Evolutionary conservation across 2,888 invertebrate species (phyloP).

Genomic region (Zygogramma bicolorata): DNA sequence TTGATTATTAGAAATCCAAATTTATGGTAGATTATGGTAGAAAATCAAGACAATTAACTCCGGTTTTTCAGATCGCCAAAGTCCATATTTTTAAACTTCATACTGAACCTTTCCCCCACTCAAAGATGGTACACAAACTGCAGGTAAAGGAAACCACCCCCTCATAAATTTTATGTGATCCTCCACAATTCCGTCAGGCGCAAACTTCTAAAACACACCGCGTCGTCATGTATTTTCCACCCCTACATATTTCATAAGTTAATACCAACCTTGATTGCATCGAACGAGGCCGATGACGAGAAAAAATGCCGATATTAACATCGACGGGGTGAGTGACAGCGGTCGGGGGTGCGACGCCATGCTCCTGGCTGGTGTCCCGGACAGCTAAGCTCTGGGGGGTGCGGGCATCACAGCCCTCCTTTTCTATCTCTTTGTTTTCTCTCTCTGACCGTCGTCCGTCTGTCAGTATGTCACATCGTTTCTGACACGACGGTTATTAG

Average conservation of each 20-base stretch:
- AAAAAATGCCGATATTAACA: constrained; percentile 37
- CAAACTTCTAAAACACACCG: background rate
- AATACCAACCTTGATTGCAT: constrained; percentile 40
- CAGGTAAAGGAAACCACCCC: background rate
- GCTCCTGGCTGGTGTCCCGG: constrained; percentile 32
- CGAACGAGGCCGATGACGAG: constrained; percentile 28
- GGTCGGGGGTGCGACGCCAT: constrained; percentile 33
- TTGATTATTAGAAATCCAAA: too few species aligned
- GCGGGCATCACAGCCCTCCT: constrained; percentile 29
- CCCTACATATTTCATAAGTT: constrained; percentile 30
- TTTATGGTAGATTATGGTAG: too few species aligned
- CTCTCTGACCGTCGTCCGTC: constrained; percentile 18
- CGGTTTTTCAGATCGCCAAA: too few species aligned
- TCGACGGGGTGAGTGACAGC: constrained; percentile 21
- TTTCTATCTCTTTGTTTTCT: constrained; percentile 8
- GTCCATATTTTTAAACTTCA: too few species aligned
- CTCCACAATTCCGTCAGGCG: background rate
- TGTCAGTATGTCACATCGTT: constrained; percentile 47
- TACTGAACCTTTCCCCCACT: too few species aligned
- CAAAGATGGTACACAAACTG: too few species aligned
- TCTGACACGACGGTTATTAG: constrained; percentile 48
- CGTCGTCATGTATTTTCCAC: constrained; percentile 14
- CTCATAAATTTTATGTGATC: background rate
- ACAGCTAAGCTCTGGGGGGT: constrained; percentile 37
- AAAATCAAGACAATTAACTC: too few species aligned